Evolutionary conservation across 2,888 invertebrate species (phyloP), one percentile per base, ranked within the genome.

Genomic region (Papilio gigon): DNA sequence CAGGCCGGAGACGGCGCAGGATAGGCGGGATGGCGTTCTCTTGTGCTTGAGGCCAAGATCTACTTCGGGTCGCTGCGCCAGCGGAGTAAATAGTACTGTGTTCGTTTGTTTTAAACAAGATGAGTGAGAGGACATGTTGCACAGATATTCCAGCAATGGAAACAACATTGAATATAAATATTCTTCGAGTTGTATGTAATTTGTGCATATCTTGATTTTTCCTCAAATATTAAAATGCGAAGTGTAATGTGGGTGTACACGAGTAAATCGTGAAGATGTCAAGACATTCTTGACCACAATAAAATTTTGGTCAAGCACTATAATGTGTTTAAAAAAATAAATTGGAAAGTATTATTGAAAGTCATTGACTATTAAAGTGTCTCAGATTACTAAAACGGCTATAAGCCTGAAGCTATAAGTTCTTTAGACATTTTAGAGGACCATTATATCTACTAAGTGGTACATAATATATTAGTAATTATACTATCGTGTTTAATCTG

Each of bases 281-380:
- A 14, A 22, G 5, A 27, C 53, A 27, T 17, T 5, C 53, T 53
- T 14, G 53, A 53, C 47, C 22, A 47, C 14, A 53, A 25, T 50
- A 25, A 22, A 40, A 53, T 27, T 12, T 27, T 53, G 25, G 53
- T 27, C 53, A 27, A 53, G 27, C 53, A 27, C 27, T 27, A 53
- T 4, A 6, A 9, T 35, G 2, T n/a, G n/a, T 53, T n/a, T 53
- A 53, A 53, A n/a, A 14, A 53, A 27, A 53, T 1, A 50, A 53
- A 53, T 53, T 53, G 6, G 53, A 53, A 53, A 53, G 53, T 27
- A 14, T 27, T 50, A 50, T 25, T 53, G 8, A 27, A 53, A 53
- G n/a, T 53, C 53, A 27, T 25, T 27, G 53, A 27, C 53, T 53
- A 27, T 50, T 27, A n/a, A 53, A 53, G 27, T 53, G 53, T 53